These are phyloP conservation scores for Azemiops feae DNA, from an alignment of 2,113 vertebrate genomes.

Conservation along the genomic window DNA sequence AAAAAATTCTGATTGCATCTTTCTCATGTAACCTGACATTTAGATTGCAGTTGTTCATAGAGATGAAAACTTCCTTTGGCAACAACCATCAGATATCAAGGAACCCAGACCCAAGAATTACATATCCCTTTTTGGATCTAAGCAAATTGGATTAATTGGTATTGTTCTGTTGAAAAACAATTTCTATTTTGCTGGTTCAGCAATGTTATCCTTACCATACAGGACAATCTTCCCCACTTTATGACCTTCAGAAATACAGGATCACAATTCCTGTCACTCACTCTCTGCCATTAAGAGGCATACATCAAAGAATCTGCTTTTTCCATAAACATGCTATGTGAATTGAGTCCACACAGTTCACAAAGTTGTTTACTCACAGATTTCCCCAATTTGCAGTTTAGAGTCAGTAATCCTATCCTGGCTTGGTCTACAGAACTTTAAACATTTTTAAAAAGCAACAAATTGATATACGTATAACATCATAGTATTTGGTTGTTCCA, in stretches of 20 bases:
- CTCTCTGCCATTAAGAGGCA: background rate
- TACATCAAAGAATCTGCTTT: background rate
- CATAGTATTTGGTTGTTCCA: background rate
- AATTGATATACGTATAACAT: background rate
- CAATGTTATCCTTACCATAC: background rate
- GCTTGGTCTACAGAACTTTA: background rate
- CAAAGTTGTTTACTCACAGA: background rate
- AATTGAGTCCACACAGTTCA: background rate
- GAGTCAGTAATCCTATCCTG: too few relatives aligned
- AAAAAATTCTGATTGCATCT: background rate
- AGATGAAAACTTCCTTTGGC: background rate
- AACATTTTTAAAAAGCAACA: background rate
- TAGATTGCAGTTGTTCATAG: background rate
- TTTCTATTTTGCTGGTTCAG: background rate
- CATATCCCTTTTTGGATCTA: background rate
- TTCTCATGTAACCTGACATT: background rate
- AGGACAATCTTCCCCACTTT: background rate
- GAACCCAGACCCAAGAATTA: background rate
- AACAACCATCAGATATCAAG: background rate
- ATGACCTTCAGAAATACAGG: background rate
- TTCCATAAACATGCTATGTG: background rate
- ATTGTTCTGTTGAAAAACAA: background rate
- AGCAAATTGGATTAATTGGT: background rate
- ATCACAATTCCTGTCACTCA: background rate
- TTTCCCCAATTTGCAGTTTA: background rate